phyloP scores from a whole-genome alignment of 2,113 vertebrate genomes.

The Gallinago paraguaiae region DNA sequence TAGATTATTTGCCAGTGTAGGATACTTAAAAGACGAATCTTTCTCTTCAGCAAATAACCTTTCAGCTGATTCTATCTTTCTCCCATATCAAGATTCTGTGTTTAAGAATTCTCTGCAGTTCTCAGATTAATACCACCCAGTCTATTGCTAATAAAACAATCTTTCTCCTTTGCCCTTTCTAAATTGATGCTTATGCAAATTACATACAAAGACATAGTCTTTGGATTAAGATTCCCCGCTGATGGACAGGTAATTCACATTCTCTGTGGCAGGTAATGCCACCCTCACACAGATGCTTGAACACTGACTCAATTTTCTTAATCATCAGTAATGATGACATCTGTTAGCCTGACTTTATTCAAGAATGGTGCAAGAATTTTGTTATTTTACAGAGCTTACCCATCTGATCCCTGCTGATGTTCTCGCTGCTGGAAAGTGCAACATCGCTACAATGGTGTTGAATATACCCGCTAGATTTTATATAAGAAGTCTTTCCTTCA shows the following conservation, averaged over 20 bases:
- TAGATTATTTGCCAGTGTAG: not conserved
- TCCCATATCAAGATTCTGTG: not conserved
- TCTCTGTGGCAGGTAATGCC: conserved; percentile 1
- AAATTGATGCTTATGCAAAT: conserved; percentile 25
- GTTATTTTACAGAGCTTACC: not conserved
- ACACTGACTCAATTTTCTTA: not conserved
- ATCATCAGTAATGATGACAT: conserved; percentile 16
- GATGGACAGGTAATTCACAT: not conserved
- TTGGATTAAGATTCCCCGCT: conserved; percentile 23
- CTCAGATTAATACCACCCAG: conserved; percentile 1
- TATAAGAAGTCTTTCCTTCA: not conserved
- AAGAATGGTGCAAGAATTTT: not conserved
- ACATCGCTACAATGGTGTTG: not conserved
- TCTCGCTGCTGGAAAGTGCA: not conserved
- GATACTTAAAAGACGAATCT: not conserved
- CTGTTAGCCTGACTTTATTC: conserved; percentile 18
- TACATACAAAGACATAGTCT: not conserved
- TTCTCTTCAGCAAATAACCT: not conserved
- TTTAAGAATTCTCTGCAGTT: conserved; percentile 6
- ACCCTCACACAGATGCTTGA: not conserved
- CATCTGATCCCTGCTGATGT: not conserved
- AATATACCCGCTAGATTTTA: not conserved
- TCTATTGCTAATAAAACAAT: conserved; percentile 18
- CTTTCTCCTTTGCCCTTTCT: conserved; percentile 37
- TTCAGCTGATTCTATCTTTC: not conserved